Base-by-base conservation (phyloP, 1,140 invertebrate genomes). In the Scaptomyza graminum region DNA sequence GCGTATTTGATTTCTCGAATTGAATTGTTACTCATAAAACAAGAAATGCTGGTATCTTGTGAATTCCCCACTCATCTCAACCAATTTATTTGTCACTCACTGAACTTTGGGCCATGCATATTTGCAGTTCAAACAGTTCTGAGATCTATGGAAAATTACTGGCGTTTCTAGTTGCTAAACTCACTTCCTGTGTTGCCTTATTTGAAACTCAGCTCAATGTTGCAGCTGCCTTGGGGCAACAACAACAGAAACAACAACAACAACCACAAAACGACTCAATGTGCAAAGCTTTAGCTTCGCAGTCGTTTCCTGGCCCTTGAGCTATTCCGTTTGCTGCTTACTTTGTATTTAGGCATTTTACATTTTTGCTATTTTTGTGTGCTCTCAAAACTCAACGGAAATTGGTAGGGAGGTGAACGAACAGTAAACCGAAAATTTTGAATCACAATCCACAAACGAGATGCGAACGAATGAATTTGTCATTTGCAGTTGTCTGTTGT, bases 331-430 rank as follows among this genome's bases (percentile, higher is more conserved):
- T 75, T 85, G 74, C 69, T 61, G 82, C 74, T 82, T 85, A 87
- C 78, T 82, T 82, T 87, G 82, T 82, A 82, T 79, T 87, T 87
- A 78, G 78, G 65, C 82, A 87, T 82, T 22, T 22, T 71, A 70
- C 69, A 74, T 65, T 87, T 34, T 34, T 41, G 59, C 59, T 65
- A 65, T 49, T 74, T 70, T 75, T 74, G 56, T 41, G 37, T 41
- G 34, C 6, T 41, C 63, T 31, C 59, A 57, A 63, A 67, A 65
- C 87, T 74, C 82, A 82, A 82, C 82, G 82, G 79, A 85, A 85
- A 85, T 85, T 85, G 82, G 67, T 78, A 61, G 64, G 31, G 54
- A 68, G 62, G 44, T 60, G 71, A 66, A 47, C 76, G 71, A 66
- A 47, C 76, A 72, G 50, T 49, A 51, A 60, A 71, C 68, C 62